Percentiles rank a stretch among this genome's conserved stretches.
Evolutionary conservation across 1,140 invertebrate species (phyloP).

Genomic region (Drosophila fuyamai): DNA sequence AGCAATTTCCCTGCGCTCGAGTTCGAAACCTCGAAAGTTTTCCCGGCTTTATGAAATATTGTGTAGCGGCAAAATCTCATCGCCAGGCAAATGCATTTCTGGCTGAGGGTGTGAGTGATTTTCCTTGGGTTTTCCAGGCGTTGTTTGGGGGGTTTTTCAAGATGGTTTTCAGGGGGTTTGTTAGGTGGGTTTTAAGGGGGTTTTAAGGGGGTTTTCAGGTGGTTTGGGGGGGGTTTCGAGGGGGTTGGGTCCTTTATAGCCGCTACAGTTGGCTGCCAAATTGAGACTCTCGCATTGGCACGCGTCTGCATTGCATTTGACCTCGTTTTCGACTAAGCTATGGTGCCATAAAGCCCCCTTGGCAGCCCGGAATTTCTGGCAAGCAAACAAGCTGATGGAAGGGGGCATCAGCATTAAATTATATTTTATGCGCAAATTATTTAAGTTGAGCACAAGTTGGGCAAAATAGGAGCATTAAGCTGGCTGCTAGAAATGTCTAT

Average conservation of each 20-base stretch:
- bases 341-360: slow-evolving; percentile 33
- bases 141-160: background rate
- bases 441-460: slow-evolving; percentile 71
- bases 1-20: slow-evolving; percentile 3
- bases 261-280: slow-evolving; percentile 53
- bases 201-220: slow-evolving; percentile 2
- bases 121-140: slow-evolving; percentile 1
- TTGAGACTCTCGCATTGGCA: slow-evolving; percentile 48
- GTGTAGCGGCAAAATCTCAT: slow-evolving; percentile 28
- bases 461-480: slow-evolving; percentile 74
- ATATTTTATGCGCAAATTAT: slow-evolving; percentile 81
- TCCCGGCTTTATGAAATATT: slow-evolving; percentile 35
- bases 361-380: slow-evolving; percentile 8
- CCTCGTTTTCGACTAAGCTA: slow-evolving; percentile 52
- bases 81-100: slow-evolving; percentile 32
- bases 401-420: slow-evolving; percentile 60
- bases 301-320: slow-evolving; percentile 56
- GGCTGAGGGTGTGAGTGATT: background rate
- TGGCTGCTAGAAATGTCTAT: slow-evolving; percentile 14
- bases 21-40: slow-evolving; percentile 26
- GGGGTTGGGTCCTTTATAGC: slow-evolving; percentile 6
- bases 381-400: slow-evolving; percentile 6
- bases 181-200: background rate
- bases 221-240: background rate
- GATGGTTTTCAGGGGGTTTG: background rate